A percentile compares a stretch with the other conserved stretches of the same genome.
These are phyloP conservation scores for Abscondita cerata DNA, from an alignment of 2,888 invertebrate species.

Conservation along the genomic window DNA sequence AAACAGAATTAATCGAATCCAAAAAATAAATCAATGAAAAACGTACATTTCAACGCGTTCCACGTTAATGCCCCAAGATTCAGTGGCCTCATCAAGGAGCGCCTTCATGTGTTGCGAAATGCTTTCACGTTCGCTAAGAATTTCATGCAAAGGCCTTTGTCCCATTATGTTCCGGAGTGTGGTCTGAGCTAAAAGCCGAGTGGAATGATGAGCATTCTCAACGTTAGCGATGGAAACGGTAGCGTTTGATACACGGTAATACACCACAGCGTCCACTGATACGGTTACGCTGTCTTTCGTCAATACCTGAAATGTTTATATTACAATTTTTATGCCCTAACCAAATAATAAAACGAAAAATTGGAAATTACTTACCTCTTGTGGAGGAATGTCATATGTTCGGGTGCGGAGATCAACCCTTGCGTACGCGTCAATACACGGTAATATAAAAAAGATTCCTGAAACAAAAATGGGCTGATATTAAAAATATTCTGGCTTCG, in stretches of 20 bases:
- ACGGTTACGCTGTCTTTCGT: constrained; percentile 99
- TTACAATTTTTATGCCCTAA: background rate
- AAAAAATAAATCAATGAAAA: too few species aligned
- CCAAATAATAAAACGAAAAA: constrained; percentile 1
- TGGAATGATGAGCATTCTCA: constrained; percentile 96
- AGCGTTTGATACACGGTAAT: constrained; percentile 94
- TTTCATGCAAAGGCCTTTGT: constrained; percentile 93
- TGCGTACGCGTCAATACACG: constrained; percentile 95
- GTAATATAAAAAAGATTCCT: constrained; percentile 98
- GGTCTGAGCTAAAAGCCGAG: constrained; percentile 88
- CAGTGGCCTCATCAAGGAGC: constrained; percentile 88
- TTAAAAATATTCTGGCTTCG: background rate
- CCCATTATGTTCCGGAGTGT: constrained; percentile 96
- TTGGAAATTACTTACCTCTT: constrained; percentile 79
- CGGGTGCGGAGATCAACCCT: constrained; percentile 93
- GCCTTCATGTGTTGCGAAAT: constrained; percentile 89
- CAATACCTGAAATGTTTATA: constrained; percentile 72
- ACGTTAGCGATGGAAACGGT: constrained; percentile 98
- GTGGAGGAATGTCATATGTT: constrained; percentile 97
- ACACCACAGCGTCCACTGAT: constrained; percentile 95
- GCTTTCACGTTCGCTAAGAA: constrained; percentile 93
- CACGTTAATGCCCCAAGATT: constrained; percentile 94
- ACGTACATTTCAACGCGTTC: constrained; percentile 97
- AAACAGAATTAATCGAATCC: background rate
- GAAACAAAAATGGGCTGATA: constrained; percentile 44